Percentiles rank a stretch among this genome's conserved stretches.
These are phyloP conservation scores for Sogatella furcifera DNA, from an alignment of 1,140 invertebrate genomes.

Conservation along the genomic window DNA sequence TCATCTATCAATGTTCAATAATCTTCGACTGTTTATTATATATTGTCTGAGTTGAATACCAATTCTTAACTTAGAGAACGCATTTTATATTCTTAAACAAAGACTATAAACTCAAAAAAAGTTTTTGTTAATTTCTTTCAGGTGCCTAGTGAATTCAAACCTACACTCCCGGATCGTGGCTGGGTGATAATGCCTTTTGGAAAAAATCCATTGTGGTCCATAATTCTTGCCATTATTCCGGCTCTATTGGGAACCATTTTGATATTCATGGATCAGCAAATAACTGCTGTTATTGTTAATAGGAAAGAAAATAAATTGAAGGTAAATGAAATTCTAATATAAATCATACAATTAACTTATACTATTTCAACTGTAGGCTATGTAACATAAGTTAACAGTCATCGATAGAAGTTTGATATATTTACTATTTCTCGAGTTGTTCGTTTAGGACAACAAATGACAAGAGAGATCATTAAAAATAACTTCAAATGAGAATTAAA, in stretches of 20 bases:
- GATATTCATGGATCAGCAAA: slow-evolving; percentile 99
- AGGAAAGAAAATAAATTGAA: slow-evolving; percentile 96
- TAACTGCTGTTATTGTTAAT: slow-evolving; percentile 97
- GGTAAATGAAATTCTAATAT: slow-evolving; percentile 33
- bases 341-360: neutral
- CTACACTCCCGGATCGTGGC: slow-evolving; percentile 66
- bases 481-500: too few species aligned
- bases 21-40: too few species aligned
- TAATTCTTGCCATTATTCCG: slow-evolving; percentile 70
- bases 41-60: neutral
- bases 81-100: too few species aligned
- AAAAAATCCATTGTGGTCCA: slow-evolving; percentile 79
- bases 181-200: slow-evolving; percentile 86
- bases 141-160: slow-evolving; percentile 71
- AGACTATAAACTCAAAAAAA: too few species aligned
- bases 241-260: slow-evolving; percentile 92
- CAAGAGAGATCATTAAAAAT: too few species aligned
- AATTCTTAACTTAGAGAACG: neutral
- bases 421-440: too few species aligned
- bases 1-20: too few species aligned
- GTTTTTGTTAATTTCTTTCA: slow-evolving; percentile 19
- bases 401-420: too few species aligned
- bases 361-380: too few species aligned
- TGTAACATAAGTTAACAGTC: too few species aligned
- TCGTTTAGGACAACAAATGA: too few species aligned